Evolutionary conservation across 2,888 invertebrate genomes (phyloP).

Genomic region (Ceraclea dissimilis): DNA sequence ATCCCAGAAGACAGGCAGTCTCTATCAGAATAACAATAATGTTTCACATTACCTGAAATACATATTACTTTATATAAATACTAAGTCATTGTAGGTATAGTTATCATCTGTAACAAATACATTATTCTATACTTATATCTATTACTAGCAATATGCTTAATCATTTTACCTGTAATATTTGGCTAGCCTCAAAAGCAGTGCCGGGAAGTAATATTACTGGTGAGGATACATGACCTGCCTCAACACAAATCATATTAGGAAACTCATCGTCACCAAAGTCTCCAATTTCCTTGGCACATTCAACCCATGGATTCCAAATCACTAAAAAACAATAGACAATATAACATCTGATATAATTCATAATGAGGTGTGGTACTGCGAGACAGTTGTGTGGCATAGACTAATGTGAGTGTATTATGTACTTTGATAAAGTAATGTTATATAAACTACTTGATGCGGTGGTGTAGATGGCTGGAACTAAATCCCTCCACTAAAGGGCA

Average conservation of each 20-base stretch:
- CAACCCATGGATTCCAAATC: slow-evolving; percentile 96
- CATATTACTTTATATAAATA: not conserved
- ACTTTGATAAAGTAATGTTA: too few species aligned
- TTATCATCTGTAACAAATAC: too few species aligned
- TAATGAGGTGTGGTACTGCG: too few species aligned
- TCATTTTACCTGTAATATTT: slow-evolving; percentile 82
- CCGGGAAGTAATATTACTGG: slow-evolving; percentile 84
- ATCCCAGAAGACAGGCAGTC: too few species aligned
- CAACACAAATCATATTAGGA: slow-evolving; percentile 94
- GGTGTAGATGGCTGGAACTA: too few species aligned
- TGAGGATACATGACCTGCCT: slow-evolving; percentile 83
- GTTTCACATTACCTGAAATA: not conserved
- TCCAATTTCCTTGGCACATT: slow-evolving; percentile 83
- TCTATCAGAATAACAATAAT: not conserved
- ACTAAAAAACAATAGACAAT: slow-evolving; percentile 43
- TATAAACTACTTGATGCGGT: too few species aligned
- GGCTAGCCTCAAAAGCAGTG: slow-evolving; percentile 87
- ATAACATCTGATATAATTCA: not conserved
- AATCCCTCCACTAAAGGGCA: too few species aligned
- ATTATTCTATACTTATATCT: too few species aligned
- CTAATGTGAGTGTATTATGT: too few species aligned
- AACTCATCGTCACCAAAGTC: slow-evolving; percentile 98
- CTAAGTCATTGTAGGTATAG: too few species aligned
- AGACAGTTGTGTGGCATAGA: too few species aligned
- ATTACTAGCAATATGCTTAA: too few species aligned